Percentiles rank a stretch among this genome's conserved stretches.
Conservation (phyloP, 2,797 vertebrate species). For the Phrynocephalus guinanensis region DNA sequence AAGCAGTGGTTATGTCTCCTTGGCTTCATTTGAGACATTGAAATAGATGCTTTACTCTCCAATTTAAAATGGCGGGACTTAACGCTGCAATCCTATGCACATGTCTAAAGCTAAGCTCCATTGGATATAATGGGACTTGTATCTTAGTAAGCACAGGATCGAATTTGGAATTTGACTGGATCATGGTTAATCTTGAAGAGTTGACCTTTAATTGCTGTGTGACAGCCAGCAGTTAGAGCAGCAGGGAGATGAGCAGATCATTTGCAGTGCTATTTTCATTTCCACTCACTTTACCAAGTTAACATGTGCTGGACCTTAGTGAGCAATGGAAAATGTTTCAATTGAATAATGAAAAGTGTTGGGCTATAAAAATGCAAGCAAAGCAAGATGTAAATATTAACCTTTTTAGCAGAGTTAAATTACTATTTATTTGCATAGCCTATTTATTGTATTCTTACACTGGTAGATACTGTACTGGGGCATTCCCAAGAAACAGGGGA, state of each 20-base stretch:
- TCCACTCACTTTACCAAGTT: conserved; percentile 46
- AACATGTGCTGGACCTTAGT: conserved; percentile 60
- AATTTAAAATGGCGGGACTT: not conserved
- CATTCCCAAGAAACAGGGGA: conserved; percentile 66
- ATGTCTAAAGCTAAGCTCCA: not conserved
- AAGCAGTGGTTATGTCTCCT: not conserved
- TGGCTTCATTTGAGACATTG: not conserved
- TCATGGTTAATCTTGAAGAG: conserved; percentile 30
- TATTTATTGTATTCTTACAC: conserved; percentile 79
- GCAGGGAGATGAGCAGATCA: conserved; percentile 1
- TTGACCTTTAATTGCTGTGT: conserved; percentile 33
- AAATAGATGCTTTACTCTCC: not conserved
- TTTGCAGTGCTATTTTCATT: conserved; percentile 19
- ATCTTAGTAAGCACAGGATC: not conserved
- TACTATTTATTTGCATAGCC: conserved; percentile 81
- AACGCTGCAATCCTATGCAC: not conserved
- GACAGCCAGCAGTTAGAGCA: conserved; percentile 26
- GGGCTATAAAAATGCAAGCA: conserved; percentile 69
- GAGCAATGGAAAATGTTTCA: conserved; percentile 51
- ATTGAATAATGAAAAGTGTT: conserved; percentile 49
- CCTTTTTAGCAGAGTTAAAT: conserved; percentile 76
- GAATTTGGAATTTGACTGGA: not conserved
- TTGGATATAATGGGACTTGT: not conserved
- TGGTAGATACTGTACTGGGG: conserved; percentile 68
- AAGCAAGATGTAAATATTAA: conserved; percentile 77